These are phyloP conservation scores for Dermolepida albohirtum DNA, from an alignment of 2,888 invertebrate genomes.

Conservation along the genomic window DNA sequence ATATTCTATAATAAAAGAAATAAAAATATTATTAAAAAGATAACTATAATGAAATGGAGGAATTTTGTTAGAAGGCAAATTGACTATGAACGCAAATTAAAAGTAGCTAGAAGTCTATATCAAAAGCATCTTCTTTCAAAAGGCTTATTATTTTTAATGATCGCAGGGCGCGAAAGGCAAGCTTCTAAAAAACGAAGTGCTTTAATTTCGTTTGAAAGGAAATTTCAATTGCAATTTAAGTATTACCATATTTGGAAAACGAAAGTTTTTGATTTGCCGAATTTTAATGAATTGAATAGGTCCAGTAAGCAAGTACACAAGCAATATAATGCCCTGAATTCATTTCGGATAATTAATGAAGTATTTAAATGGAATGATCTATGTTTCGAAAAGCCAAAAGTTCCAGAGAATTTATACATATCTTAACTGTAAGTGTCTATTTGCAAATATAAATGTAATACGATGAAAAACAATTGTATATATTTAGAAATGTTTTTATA, in stretches of 20 bases:
- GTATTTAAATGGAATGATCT: conserved; percentile 52
- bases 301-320: not conserved
- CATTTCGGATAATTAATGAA: not conserved
- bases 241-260: conserved; percentile 56
- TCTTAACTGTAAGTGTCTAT: conserved; percentile 8
- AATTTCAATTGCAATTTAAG: conserved; percentile 53
- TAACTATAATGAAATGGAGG: conserved; percentile 43
- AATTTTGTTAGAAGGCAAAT: conserved; percentile 44
- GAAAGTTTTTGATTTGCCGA: conserved; percentile 44
- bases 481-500: too few species aligned
- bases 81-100: conserved; percentile 45
- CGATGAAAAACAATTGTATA: too few species aligned
- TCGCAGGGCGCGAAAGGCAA: conserved; percentile 49
- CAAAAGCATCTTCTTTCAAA: conserved; percentile 49
- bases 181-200: conserved; percentile 45
- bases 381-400: conserved; percentile 53
- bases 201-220: conserved; percentile 44
- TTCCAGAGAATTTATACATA: conserved; percentile 49
- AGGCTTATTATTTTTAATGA: conserved; percentile 51
- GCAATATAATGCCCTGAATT: not conserved
- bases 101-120: conserved; percentile 51
- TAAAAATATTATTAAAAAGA: conserved; percentile 14
- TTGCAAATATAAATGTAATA: too few species aligned
- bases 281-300: conserved; percentile 12
- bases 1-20: not conserved